A percentile compares a stretch with the other conserved stretches of the same genome.
Conservation (phyloP, 2,888 invertebrate species). For the Drosophila parthenogenetica region DNA sequence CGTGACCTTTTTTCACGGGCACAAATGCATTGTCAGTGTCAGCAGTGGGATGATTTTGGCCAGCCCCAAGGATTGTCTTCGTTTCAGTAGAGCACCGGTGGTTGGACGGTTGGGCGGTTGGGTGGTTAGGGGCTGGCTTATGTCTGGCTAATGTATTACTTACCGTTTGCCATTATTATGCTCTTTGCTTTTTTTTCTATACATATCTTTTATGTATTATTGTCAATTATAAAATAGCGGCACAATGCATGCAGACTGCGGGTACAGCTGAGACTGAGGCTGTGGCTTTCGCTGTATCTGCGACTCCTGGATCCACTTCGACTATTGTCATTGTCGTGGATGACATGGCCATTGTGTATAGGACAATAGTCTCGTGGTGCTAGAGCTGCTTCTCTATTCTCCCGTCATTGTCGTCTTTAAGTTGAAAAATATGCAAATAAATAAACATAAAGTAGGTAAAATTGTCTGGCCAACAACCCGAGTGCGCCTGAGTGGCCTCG, state of each 20-base stretch:
- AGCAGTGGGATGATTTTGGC: constrained; percentile 24
- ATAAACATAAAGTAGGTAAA: constrained; percentile 77
- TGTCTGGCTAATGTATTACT: constrained; percentile 78
- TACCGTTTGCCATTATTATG: constrained; percentile 78
- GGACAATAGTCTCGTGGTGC: constrained; percentile 56
- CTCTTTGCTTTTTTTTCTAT: constrained; percentile 56
- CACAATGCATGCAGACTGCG: constrained; percentile 60
- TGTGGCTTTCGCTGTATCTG: constrained; percentile 1
- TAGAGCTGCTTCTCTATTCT: constrained; percentile 30
- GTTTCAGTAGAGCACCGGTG: background rate
- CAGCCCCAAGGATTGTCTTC: constrained; percentile 34
- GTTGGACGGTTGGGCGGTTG: background rate
- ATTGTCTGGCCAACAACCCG: constrained; percentile 79
- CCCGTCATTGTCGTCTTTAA: constrained; percentile 73
- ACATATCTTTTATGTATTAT: constrained; percentile 71
- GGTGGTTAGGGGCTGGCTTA: constrained; percentile 50
- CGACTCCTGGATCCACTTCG: constrained; percentile 31
- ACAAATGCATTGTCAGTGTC: constrained; percentile 78
- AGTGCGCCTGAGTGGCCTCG: constrained; percentile 53
- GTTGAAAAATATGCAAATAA: constrained; percentile 78
- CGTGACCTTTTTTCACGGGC: constrained; percentile 78
- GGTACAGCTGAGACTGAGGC: constrained; percentile 1
- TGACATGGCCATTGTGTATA: constrained; percentile 55
- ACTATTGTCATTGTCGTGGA: constrained; percentile 63
- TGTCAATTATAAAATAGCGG: constrained; percentile 74